A percentile compares a stretch with the other conserved stretches of the same genome.
Conservation (phyloP, 1,140 invertebrate species). For the Atta texana region DNA sequence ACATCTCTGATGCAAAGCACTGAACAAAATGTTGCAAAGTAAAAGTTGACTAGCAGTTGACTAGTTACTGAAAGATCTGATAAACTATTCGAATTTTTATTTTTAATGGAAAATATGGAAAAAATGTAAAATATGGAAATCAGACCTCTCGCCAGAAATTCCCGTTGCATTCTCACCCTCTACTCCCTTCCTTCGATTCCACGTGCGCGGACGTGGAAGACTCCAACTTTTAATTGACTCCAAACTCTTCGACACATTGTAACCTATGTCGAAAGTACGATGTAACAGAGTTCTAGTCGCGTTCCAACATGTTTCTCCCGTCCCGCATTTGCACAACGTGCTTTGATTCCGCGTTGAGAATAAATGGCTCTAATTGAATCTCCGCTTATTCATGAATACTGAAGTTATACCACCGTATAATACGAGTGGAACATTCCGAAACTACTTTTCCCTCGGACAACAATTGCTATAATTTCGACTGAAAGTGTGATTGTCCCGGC, state of each 20-base stretch:
- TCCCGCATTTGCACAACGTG: slow-evolving; percentile 36
- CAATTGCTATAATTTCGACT: background rate
- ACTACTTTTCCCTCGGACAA: background rate
- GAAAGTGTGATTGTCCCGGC: background rate
- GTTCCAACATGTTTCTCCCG: background rate
- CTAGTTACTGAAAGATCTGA: background rate
- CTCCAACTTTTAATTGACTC: slow-evolving; percentile 54
- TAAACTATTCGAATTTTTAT: slow-evolving; percentile 72
- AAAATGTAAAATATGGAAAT: slow-evolving; percentile 75
- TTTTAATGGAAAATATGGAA: slow-evolving; percentile 63
- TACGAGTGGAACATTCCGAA: background rate
- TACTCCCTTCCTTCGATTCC: background rate
- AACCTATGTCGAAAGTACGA: slow-evolving; percentile 16
- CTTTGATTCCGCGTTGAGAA: slow-evolving; percentile 32
- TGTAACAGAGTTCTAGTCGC: slow-evolving; percentile 38
- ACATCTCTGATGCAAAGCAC: background rate
- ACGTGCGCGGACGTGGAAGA: slow-evolving; percentile 10
- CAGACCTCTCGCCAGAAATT: slow-evolving; percentile 14
- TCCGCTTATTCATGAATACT: slow-evolving; percentile 34
- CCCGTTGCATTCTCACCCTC: background rate
- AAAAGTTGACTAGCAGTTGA: background rate
- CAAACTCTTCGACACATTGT: slow-evolving; percentile 45
- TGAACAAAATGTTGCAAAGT: background rate
- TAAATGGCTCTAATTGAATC: slow-evolving; percentile 43
- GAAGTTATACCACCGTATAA: slow-evolving; percentile 2